Conservation (phyloP, 2,888 invertebrate genomes). For the Calameuta filiformis region DNA sequence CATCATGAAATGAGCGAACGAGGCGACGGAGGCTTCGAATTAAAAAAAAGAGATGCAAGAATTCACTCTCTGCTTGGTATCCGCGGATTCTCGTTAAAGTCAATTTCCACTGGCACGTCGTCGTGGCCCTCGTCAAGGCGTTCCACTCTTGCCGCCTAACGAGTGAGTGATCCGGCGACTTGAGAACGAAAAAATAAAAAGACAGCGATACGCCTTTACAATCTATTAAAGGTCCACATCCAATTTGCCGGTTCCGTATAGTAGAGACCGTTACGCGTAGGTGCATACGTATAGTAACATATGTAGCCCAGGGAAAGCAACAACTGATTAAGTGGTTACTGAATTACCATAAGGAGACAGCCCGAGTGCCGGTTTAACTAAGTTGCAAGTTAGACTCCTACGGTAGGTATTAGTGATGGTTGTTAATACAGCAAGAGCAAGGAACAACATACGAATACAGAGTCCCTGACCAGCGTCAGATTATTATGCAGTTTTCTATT, state of each 20-base stretch:
- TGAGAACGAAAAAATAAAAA: not conserved
- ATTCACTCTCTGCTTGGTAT: not conserved
- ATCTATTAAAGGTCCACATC: not conserved
- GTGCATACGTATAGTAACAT: not conserved
- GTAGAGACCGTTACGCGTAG: not conserved
- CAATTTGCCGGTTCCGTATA: not conserved
- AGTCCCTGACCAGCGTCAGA: not conserved
- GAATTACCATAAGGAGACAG: slow-evolving; percentile 40
- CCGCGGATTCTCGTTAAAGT: not conserved
- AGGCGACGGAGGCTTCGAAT: not conserved
- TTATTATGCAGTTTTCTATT: not conserved
- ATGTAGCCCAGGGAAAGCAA: slow-evolving; percentile 18
- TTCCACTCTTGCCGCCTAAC: not conserved
- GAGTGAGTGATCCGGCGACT: not conserved
- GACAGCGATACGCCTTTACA: not conserved
- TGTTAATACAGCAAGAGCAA: not conserved
- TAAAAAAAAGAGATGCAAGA: not conserved
- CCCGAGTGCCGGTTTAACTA: slow-evolving; percentile 11
- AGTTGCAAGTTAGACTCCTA: slow-evolving; percentile 6
- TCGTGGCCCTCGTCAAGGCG: not conserved
- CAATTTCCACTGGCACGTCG: not conserved
- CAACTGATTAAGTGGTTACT: slow-evolving; percentile 33
- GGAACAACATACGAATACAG: not conserved
- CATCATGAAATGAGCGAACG: not conserved
- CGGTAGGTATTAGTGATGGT: slow-evolving; percentile 14